Base-by-base conservation (phyloP, 92 coral and sea anemone genomes). In the Porites divaricata region DNA sequence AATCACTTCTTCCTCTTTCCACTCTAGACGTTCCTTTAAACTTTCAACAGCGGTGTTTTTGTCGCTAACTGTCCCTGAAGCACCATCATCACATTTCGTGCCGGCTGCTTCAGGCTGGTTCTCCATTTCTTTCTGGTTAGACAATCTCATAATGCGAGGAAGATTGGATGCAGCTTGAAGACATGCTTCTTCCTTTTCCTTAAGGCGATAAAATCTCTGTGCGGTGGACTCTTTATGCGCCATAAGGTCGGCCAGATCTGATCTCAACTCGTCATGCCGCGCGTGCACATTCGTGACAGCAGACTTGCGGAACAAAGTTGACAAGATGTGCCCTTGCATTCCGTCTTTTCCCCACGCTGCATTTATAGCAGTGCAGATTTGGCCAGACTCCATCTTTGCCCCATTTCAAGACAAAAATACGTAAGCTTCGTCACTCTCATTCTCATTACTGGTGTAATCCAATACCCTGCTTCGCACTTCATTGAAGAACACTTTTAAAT, bases 191-290 rank as follows among this genome's bases (percentile, higher is more conserved):
- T 71, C 57, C 12, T 71, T 71, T 16, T 71, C 74, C 53, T 70
- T 45, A 4, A 70, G 74, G 22, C 74, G 53, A 13, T 70, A 89
- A 77, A 79, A 89, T 23, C 78, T 74, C 71, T 76, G 66, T 6
- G 90, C 90, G 19, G 93, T 89, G 24, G 54, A 61, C 78, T 89
- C 93, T 21, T 74, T 79, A 61, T 89, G 90, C 13, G 90, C 93
- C 92, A 89, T 86, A 8, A 85, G 81, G 69, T 78, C 75, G 9
- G 90, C 90, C 25, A 89, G 71, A 20, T 88, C 77, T 17, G 72
- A 62, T 21, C 71, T 82, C 75, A 83, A 57, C 26, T 48, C 85
- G 20, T 62, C 72, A 13, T 83, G 81, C 4, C 70, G 74, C 67
- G 86, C 17, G 83, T 89, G 93, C 75, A 75, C 65, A 59, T 81